phyloP scores from a whole-genome alignment of 2,113 vertebrate species.

The Cnemophilus loriae region DNA sequence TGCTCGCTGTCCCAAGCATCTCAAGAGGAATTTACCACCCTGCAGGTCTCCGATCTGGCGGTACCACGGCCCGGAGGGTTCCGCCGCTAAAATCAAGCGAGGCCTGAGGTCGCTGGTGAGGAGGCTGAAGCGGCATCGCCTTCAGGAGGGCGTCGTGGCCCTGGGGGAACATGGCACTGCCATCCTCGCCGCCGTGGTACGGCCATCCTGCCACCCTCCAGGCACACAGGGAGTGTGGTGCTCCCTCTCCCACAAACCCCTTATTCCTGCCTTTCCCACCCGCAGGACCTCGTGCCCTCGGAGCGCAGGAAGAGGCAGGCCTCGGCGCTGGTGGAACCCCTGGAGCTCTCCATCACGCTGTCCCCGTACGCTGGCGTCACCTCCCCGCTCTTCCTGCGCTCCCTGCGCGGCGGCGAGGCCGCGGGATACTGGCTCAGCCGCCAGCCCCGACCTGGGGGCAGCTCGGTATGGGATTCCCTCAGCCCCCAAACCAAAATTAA shows the following conservation, averaged over 20 bases:
- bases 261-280: not conserved
- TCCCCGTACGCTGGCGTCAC: conserved; percentile 80
- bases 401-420: conserved; percentile 68
- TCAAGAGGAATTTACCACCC: rapidly evolving
- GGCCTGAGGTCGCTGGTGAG: conserved; percentile 80
- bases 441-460: conserved; percentile 63
- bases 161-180: conserved; percentile 82
- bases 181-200: conserved; percentile 76
- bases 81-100: conserved; percentile 76
- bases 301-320: conserved; percentile 45
- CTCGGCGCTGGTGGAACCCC: conserved; percentile 62
- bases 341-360: conserved; percentile 83
- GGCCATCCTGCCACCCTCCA: rapidly evolving
- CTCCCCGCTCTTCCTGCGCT: conserved; percentile 78
- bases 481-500: rapidly evolving
- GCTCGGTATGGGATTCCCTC: conserved; percentile 61
- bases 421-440: conserved; percentile 80
- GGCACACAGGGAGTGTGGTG: rapidly evolving
- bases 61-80: conserved; percentile 68
- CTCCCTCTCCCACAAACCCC: rapidly evolving
- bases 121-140: conserved; percentile 76
- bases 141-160: conserved; percentile 81
- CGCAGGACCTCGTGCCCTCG: conserved; percentile 54
- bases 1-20: rapidly evolving
- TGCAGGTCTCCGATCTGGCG: conserved; percentile 81